These are phyloP conservation scores for Brachyhypopomus gauderio DNA, from an alignment of 2,113 vertebrate genomes.

Conservation along the genomic window DNA sequence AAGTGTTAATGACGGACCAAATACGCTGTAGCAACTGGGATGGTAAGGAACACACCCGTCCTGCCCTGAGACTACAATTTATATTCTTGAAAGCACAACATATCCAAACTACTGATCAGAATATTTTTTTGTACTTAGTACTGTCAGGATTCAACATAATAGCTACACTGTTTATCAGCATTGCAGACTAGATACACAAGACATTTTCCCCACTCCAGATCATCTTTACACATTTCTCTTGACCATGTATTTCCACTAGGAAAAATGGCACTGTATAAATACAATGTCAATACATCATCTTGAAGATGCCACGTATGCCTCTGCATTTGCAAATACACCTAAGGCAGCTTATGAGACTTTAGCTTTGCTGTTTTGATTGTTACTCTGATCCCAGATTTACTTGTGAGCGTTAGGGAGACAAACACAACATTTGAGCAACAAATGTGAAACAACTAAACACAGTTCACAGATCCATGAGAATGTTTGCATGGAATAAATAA, in stretches of 20 bases:
- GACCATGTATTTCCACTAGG: neutral
- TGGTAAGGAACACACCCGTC: neutral
- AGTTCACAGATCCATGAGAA: constrained; percentile 43
- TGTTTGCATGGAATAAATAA: constrained; percentile 19
- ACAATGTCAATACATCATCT: neutral
- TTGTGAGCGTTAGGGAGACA: constrained; percentile 34
- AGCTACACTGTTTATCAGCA: neutral
- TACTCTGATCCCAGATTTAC: constrained; percentile 34
- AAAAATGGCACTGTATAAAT: neutral
- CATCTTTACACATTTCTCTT: neutral
- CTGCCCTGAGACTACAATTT: neutral
- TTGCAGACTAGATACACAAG: neutral
- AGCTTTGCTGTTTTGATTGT: constrained; percentile 13
- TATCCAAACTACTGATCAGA: neutral
- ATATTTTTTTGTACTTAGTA: neutral
- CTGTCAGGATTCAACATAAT: neutral
- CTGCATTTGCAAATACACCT: neutral
- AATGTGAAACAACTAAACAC: constrained; percentile 25
- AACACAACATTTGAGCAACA: neutral
- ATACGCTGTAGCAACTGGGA: neutral
- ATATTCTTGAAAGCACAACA: constrained; percentile 29
- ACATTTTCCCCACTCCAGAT: neutral
- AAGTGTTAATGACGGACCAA: neutral
- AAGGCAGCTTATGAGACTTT: constrained; percentile 17
- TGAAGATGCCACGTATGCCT: neutral